Base-by-base conservation (phyloP, 2,888 invertebrate species). In the Suillia variegata region DNA sequence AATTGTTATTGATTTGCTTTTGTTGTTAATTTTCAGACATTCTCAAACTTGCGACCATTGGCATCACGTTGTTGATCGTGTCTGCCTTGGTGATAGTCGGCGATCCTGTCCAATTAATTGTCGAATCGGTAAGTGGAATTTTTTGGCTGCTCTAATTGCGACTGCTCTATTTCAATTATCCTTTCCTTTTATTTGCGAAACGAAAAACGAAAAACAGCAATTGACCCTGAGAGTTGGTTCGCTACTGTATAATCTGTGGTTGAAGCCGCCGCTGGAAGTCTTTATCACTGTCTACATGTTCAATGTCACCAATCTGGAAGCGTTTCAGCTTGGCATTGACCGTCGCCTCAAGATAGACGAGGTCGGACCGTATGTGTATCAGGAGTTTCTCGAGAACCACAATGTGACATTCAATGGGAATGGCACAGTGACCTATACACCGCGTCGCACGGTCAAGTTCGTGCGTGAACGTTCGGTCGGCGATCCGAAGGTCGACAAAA, bases 351-450 rank as follows among this genome's bases (percentile, higher is more conserved):
- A 85, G 66, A 67, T 94, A 2, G 75, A 87, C 53, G 89, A 94
- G 83, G 79, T 92, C 18, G 94, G 94, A 0, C 94, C 94, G 0
- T 93, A 91, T 74, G 87, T 90, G 17, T 96, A 93, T 82, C 88
- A 88, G 72, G 93, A 93, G 80, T 74, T 85, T 49, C 79, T 92
- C 54, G 87, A 86, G 52, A 89, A 93, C 70, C 80, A 83, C 31
- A 89, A 93, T 69, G 81, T 89, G 8, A 86, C 85, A 4, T 86
- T 89, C 80, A 83, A 87, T 64, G 84, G 85, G 5, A 87, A 88
- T 64, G 88, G 88, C 1, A 88, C 90, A 1, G 76, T 93, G 66
- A 86, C 86, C 0, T 91, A 87, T 75, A 81, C 80, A 0, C 92
- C 93, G 0, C 83, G 80, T 53, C 82, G 89, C 18, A 77, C 75